Evolutionary conservation across 2,797 vertebrate genomes (phyloP), one percentile per base, ranked within the genome.

Genomic region (Tragopan temminckii): DNA sequence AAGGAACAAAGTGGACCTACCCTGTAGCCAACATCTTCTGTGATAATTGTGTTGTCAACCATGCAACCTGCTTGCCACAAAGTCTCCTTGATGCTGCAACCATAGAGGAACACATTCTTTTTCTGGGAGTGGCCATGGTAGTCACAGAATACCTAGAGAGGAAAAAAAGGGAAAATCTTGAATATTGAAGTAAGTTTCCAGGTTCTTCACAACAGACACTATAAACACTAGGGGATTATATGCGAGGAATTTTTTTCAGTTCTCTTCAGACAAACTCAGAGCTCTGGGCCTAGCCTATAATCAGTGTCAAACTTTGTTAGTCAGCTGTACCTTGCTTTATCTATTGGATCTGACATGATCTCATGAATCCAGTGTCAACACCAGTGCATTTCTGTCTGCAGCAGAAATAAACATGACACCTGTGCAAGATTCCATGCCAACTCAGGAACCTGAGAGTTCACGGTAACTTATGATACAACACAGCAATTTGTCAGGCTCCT

Each of bases 111-210:
- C 2, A 99, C 98, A 0, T 99, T 99, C 95, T 99, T 99, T 97
- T 98, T 99, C 80, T 99, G 98, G 1, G 99, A 99, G 97, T 99
- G 99, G 8, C 99, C 99, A 0, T 99, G 99, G 93, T 99, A 99
- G 96, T 99, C 99, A 93, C 99, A 99, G 97, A 99, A 99, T 63
- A 99, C 99, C 99, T 99, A 74, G 42, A 40, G 63, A 83, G 23
- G 15, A 17, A 27, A 21, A 19, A 18, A 50, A 20, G 20, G 3
- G 5, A 81, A 88, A 78, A 45, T 55, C 16, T 46, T 74, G 5
- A 75, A 38, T 20, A 18, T 0, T 35, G 48, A 58, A 66, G 33
- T 24, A 85, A 18, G 7, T 59, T 68, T 75, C 46, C 25, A 46
- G 8, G 8, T 31, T 52, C 9, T 62, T 70, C 57, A 19, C 23